phyloP scores from a whole-genome alignment of 37 sponge, comb jelly and placozoan genomes.

The Haliclona indistincta region DNA sequence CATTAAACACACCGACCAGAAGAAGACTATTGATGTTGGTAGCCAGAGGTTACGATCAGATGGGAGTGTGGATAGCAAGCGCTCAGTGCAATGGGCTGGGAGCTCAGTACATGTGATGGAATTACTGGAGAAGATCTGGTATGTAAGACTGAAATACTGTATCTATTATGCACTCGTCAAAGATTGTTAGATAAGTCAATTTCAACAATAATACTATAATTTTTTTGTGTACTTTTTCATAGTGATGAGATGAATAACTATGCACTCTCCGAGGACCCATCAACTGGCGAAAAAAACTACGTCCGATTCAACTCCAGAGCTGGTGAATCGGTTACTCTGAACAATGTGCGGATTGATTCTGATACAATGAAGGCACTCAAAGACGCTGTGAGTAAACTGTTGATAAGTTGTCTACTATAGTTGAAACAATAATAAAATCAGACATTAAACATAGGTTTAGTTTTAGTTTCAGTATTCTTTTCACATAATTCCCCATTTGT shows the following conservation, averaged over 20 bases:
- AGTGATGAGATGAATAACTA: constrained; percentile 64
- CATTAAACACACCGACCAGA: constrained; percentile 44
- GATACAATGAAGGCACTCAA: constrained; percentile 46
- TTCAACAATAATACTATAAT: not conserved
- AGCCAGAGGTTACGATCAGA: constrained; percentile 17
- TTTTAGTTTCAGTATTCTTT: too few species aligned
- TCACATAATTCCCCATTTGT: not conserved
- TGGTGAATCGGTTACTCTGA: constrained; percentile 65
- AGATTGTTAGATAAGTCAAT: not conserved
- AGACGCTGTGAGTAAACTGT: constrained; percentile 38
- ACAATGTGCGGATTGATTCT: constrained; percentile 61
- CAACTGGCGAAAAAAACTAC: constrained; percentile 59
- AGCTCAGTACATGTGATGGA: constrained; percentile 67
- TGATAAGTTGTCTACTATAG: not conserved
- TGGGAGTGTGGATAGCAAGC: not conserved
- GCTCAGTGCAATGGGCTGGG: constrained; percentile 43
- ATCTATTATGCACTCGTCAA: not conserved
- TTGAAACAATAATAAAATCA: not conserved
- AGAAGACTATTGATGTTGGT: constrained; percentile 62
- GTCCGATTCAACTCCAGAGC: constrained; percentile 62
- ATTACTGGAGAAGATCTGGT: constrained; percentile 61
- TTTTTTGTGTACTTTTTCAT: not conserved
- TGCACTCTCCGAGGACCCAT: constrained; percentile 55
- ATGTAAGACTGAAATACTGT: not conserved
- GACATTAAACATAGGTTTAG: too few species aligned